Percentiles rank a stretch among this genome's conserved stretches.
phyloP scores from a whole-genome alignment of 1,140 invertebrate species.

The Drosophila murphyi region DNA sequence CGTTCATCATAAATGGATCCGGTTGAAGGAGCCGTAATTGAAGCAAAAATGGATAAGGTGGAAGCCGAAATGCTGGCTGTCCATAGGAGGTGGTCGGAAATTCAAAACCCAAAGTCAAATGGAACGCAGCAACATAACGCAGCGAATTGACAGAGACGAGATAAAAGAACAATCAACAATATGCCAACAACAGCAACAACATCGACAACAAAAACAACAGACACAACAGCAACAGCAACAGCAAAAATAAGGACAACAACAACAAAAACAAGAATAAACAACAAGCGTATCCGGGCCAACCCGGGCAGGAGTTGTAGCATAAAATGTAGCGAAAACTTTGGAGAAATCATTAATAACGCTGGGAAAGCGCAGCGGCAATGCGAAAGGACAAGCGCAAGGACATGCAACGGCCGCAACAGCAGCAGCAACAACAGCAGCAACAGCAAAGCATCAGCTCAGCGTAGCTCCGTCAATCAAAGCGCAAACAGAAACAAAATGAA shows the following conservation, averaged over 20 bases:
- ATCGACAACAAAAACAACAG: conserved; percentile 12
- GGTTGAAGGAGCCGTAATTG: background rate
- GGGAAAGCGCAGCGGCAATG: conserved; percentile 72
- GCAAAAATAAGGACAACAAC: conserved; percentile 3
- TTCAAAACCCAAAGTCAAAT: conserved; percentile 82
- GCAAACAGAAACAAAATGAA: conserved; percentile 83
- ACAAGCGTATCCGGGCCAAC: conserved; percentile 29
- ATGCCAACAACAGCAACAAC: conserved; percentile 51
- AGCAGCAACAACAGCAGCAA: background rate
- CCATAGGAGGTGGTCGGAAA: conserved; percentile 62
- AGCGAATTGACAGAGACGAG: conserved; percentile 80
- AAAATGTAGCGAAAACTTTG: conserved; percentile 83
- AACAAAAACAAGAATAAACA: conserved; percentile 29
- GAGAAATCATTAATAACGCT: conserved; percentile 83
- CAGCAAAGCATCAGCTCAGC: conserved; percentile 51
- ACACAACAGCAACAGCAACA: conserved; percentile 12
- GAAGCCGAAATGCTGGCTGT: conserved; percentile 31
- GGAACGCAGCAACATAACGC: conserved; percentile 78
- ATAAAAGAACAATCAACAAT: conserved; percentile 83
- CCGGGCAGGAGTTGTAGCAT: conserved; percentile 69
- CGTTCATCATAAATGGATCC: conserved; percentile 27
- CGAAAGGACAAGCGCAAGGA: conserved; percentile 81
- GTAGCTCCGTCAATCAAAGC: conserved; percentile 79
- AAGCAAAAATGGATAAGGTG: background rate
- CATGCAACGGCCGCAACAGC: conserved; percentile 56